phyloP scores from a whole-genome alignment of 2,113 vertebrate genomes.

The Zosterops borbonicus region DNA sequence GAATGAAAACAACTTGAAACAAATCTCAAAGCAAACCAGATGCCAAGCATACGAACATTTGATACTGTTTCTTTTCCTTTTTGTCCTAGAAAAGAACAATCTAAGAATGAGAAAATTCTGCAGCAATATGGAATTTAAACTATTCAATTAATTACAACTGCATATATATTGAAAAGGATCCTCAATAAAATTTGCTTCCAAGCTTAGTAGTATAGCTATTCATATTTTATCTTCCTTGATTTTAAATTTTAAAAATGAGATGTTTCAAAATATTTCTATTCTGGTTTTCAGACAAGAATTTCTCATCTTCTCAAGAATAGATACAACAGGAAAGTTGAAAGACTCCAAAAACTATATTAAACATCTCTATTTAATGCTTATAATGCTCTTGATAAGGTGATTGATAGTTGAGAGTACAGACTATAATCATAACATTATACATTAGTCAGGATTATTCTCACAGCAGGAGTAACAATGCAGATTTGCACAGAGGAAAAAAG shows the following conservation, averaged over 20 bases:
- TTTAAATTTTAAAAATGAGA: background rate
- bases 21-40: background rate
- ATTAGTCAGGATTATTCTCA: background rate
- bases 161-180: background rate
- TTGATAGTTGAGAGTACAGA: conserved; percentile 11
- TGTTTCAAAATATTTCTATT: background rate
- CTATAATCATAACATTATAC: background rate
- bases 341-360: background rate
- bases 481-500: background rate
- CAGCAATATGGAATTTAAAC: background rate
- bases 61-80: background rate
- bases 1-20: background rate
- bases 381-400: background rate
- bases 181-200: background rate
- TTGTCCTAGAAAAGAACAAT: background rate
- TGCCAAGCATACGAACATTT: background rate
- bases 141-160: background rate
- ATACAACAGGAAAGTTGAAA: background rate
- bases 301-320: background rate
- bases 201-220: background rate
- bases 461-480: background rate
- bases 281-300: background rate
- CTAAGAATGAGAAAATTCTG: background rate
- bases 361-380: background rate
- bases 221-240: background rate